Conservation (phyloP, 2,797 vertebrate genomes). For the Amniataba percoides region DNA sequence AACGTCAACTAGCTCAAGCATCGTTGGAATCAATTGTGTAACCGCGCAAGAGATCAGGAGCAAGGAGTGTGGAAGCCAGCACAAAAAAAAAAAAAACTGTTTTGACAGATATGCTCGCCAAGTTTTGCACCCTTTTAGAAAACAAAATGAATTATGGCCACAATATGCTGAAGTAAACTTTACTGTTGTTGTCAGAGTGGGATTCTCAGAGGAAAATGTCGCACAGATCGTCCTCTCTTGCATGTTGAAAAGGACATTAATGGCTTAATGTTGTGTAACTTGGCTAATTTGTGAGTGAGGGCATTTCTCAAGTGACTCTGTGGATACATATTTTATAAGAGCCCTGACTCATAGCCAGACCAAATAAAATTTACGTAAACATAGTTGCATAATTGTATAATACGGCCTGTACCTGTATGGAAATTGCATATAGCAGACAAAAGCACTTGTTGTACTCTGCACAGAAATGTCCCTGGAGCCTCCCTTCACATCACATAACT, state of each 20-base stretch:
- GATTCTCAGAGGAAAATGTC: background rate
- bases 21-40: slow-evolving; percentile 13
- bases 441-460: background rate
- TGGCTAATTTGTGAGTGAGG: background rate
- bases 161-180: background rate
- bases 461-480: background rate
- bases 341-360: background rate
- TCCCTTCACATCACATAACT: too few species aligned
- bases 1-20: slow-evolving; percentile 23
- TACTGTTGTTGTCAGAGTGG: background rate
- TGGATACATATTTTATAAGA: slow-evolving; percentile 19
- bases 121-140: slow-evolving; percentile 20
- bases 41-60: slow-evolving; percentile 1
- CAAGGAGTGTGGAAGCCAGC: background rate
- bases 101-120: slow-evolving; percentile 40
- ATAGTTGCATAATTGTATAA: slow-evolving; percentile 22
- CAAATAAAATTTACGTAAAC: background rate
- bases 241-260: slow-evolving; percentile 4
- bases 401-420: background rate
- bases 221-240: slow-evolving; percentile 13
- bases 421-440: background rate
- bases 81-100: background rate
- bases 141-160: background rate
- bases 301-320: background rate
- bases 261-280: slow-evolving; percentile 15